phyloP scores from a whole-genome alignment of 2,113 vertebrate genomes.

The Atrichornis clamosus region DNA sequence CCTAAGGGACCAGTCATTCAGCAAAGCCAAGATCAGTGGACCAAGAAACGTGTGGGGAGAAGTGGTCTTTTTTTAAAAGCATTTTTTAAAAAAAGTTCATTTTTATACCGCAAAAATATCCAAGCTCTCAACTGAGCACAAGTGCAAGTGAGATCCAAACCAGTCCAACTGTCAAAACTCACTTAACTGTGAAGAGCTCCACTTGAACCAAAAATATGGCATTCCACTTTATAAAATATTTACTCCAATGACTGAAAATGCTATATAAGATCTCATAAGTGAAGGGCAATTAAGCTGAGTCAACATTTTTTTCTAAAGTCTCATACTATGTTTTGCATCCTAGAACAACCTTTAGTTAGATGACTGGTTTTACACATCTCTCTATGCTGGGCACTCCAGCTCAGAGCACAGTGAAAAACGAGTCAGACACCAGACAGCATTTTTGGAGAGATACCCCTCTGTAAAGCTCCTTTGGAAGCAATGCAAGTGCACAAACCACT shows the following conservation, averaged over 20 bases:
- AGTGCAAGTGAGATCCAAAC: background rate
- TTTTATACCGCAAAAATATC: conserved; percentile 25
- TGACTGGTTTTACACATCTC: conserved; percentile 46
- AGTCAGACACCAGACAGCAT: conserved; percentile 58
- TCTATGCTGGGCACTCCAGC: conserved; percentile 52
- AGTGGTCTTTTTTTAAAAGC: background rate
- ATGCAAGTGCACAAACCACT: conserved; percentile 69
- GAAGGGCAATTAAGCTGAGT: conserved; percentile 1
- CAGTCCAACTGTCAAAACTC: conserved; percentile 32
- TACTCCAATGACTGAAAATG: conserved; percentile 26
- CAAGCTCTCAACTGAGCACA: background rate
- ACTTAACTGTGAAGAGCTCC: conserved; percentile 29
- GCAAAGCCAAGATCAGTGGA: background rate
- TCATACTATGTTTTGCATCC: conserved; percentile 26
- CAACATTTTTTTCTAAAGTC: conserved; percentile 38
- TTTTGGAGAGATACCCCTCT: conserved; percentile 55
- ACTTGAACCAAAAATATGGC: conserved; percentile 45
- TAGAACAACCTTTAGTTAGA: conserved; percentile 51
- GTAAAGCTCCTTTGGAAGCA: conserved; percentile 70
- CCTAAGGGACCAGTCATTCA: background rate
- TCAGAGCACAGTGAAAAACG: conserved; percentile 59
- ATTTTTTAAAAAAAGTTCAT: background rate
- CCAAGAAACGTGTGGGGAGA: background rate
- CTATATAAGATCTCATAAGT: background rate
- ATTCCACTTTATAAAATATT: conserved; percentile 37